phyloP scores from a whole-genome alignment of 2,888 invertebrate species.

The Pristionchus fissidentatus region DNA sequence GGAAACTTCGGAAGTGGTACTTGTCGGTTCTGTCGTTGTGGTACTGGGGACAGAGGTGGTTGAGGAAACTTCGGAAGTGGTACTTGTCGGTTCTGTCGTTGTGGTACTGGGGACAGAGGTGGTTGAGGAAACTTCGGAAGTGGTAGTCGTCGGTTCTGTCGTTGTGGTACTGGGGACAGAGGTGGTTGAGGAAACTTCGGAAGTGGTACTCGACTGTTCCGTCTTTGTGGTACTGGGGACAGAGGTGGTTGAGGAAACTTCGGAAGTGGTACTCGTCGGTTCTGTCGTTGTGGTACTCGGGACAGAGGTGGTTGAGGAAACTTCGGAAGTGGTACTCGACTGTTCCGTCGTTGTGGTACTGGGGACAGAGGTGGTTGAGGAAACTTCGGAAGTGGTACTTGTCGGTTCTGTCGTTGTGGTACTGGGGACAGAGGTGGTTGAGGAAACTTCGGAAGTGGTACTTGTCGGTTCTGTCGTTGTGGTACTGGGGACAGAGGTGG shows the following conservation, averaged over 20 bases:
- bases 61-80: background rate
- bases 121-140: background rate
- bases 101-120: background rate
- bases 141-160: background rate
- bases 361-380: background rate
- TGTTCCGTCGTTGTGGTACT: too few relatives aligned
- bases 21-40: background rate
- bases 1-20: too few relatives aligned
- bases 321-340: background rate
- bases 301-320: background rate
- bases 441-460: background rate
- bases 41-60: background rate
- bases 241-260: background rate
- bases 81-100: background rate
- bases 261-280: background rate
- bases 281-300: background rate
- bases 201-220: background rate
- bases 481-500: background rate
- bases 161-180: background rate
- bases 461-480: background rate
- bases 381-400: background rate
- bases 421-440: background rate
- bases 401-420: background rate
- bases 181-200: background rate
- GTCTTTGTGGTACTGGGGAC: background rate